Evolutionary conservation across 1,140 invertebrate species (phyloP).

Genomic region (Pachypsylla venusta): DNA sequence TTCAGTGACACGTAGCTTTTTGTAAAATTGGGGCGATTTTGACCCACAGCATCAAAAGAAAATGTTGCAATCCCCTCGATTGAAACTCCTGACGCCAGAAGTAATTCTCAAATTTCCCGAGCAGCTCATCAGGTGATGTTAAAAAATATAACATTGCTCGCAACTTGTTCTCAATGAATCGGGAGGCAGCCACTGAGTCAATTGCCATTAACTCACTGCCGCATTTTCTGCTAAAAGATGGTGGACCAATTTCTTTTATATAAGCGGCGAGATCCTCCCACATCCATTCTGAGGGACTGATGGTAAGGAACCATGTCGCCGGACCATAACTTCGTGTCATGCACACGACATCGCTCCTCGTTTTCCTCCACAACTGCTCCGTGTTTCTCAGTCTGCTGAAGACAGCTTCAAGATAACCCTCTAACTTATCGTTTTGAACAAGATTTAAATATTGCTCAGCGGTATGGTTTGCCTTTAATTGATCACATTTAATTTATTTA

Average conservation of each 20-base stretch:
- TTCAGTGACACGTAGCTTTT: conserved; percentile 17
- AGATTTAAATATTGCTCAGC: no score
- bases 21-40: conserved; percentile 19
- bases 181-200: conserved; percentile 22
- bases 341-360: no score
- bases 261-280: conserved; percentile 19
- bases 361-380: background rate
- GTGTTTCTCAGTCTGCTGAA: no score
- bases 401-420: background rate
- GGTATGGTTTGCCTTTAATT: no score
- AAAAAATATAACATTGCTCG: conserved; percentile 22
- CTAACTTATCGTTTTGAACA: no score
- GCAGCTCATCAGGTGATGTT: conserved; percentile 20
- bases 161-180: conserved; percentile 22
- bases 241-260: conserved; percentile 17
- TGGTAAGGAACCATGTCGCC: no score
- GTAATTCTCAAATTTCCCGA: conserved; percentile 22
- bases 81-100: conserved; percentile 21
- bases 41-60: conserved; percentile 21
- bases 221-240: conserved; percentile 12
- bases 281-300: no score
- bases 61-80: conserved; percentile 18
- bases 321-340: no score
- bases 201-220: conserved; percentile 21
- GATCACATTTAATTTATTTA: no score